Evolutionary conservation across 2,113 vertebrate species (phyloP).

Genomic region (Monopterus albus): DNA sequence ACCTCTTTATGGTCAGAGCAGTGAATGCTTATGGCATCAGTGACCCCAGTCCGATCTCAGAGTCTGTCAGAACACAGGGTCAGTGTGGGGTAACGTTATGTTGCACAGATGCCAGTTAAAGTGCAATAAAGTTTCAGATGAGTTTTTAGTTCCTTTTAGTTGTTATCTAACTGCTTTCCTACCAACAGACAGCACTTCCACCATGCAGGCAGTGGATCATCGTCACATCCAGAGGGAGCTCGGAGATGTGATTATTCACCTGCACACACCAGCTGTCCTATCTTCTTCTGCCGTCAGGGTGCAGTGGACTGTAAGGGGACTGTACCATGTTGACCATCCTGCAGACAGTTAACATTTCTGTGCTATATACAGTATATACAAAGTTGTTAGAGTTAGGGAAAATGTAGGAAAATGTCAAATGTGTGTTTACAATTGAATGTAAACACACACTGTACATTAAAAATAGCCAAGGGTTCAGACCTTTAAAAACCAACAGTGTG

Average conservation of each 20-base stretch:
- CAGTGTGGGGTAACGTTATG: conserved; percentile 5
- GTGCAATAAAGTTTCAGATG: not conserved
- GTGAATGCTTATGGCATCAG: conserved; percentile 95
- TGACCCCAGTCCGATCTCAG: conserved; percentile 96
- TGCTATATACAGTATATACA: not conserved
- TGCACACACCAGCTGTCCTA: conserved; percentile 92
- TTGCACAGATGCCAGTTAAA: not conserved
- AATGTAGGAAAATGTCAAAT: conserved; percentile 16
- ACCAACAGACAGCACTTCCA: conserved; percentile 86
- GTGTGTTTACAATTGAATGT: not conserved
- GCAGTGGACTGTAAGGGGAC: conserved; percentile 92
- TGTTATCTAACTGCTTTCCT: not conserved
- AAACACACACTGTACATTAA: conserved; percentile 1
- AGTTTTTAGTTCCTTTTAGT: not conserved
- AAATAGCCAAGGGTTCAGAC: conserved; percentile 3
- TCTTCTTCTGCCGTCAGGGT: conserved; percentile 96
- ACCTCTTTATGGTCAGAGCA: conserved; percentile 96
- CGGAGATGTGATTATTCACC: conserved; percentile 92
- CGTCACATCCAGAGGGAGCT: conserved; percentile 96
- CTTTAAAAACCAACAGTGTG: no score
- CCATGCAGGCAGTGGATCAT: conserved; percentile 95
- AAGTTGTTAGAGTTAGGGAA: not conserved
- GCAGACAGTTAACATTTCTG: not conserved
- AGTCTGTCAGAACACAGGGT: conserved; percentile 97
- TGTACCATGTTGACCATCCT: not conserved